Conservation (phyloP, 92 coral and sea anemone species). For the Heliopora coerulea region DNA sequence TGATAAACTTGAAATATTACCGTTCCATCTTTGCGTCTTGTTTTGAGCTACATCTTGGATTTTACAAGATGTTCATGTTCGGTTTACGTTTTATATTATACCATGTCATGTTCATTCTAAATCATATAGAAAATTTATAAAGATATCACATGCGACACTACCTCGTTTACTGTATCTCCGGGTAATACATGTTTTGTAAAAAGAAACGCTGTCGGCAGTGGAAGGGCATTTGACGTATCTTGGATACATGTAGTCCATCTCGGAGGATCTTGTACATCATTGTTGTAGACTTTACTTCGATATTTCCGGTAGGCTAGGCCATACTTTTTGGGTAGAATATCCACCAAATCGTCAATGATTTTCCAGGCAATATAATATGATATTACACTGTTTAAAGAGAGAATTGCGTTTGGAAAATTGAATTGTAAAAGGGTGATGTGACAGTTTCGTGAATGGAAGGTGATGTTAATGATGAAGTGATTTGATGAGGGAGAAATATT, state of each 20-base stretch:
- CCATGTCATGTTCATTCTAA: too few relatives aligned
- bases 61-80: too few relatives aligned
- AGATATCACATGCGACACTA: background rate
- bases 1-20: too few relatives aligned
- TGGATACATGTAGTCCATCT: slow-evolving; percentile 34
- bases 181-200: slow-evolving; percentile 28
- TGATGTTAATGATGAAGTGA: too few relatives aligned
- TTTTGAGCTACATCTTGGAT: too few relatives aligned
- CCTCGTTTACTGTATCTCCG: slow-evolving; percentile 10
- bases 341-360: slow-evolving; percentile 5
- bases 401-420: background rate
- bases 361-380: slow-evolving; percentile 32
- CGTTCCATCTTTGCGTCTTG: too few relatives aligned
- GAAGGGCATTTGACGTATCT: background rate
- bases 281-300: background rate
- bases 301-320: slow-evolving; percentile 6
- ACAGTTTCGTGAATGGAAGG: too few relatives aligned
- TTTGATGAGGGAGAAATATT: too few relatives aligned
- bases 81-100: too few relatives aligned
- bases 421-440: too few relatives aligned
- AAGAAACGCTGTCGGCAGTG: slow-evolving; percentile 19
- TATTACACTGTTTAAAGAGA: slow-evolving; percentile 14
- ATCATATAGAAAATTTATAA: background rate
- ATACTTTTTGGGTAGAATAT: slow-evolving; percentile 27
- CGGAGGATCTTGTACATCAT: background rate